Conservation (phyloP, 2,113 vertebrate species). For the Ictidomys tridecemlineatus region DNA sequence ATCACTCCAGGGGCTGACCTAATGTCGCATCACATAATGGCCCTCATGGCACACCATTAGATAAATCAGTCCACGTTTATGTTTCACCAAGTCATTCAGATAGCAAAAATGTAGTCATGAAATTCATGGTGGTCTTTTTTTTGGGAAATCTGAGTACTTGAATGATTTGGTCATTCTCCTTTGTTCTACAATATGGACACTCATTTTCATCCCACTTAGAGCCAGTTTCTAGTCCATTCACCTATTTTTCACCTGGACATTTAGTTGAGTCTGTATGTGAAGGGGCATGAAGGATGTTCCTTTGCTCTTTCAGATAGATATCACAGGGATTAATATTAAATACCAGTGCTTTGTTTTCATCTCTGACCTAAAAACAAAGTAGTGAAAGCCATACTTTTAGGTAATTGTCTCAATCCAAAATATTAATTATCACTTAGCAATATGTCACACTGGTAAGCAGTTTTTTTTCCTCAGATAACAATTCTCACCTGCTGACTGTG, state of each 20-base stretch:
- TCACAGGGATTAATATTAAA: not conserved
- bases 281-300: not conserved
- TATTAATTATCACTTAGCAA: slow-evolving; percentile 82
- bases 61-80: not conserved
- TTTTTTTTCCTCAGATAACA: slow-evolving; percentile 70
- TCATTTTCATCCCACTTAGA: not conserved
- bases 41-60: not conserved
- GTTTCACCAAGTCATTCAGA: not conserved
- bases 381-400: slow-evolving; percentile 60
- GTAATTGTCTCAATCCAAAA: slow-evolving; percentile 74
- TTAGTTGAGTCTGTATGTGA: not conserved
- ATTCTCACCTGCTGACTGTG: slow-evolving; percentile 77
- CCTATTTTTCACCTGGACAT: not conserved
- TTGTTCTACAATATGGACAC: not conserved
- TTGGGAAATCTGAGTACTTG: not conserved
- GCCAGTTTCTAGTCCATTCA: not conserved
- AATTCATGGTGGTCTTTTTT: not conserved
- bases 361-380: not conserved
- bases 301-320: not conserved
- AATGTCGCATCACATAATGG: no score
- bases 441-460: slow-evolving; percentile 23
- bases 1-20: not conserved
- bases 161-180: not conserved
- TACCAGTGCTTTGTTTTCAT: not conserved
- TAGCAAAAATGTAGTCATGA: not conserved